Evolutionary conservation across 2,797 vertebrate species (phyloP), one percentile per base, ranked within the genome.

Genomic region (Ispidina lecontei): DNA sequence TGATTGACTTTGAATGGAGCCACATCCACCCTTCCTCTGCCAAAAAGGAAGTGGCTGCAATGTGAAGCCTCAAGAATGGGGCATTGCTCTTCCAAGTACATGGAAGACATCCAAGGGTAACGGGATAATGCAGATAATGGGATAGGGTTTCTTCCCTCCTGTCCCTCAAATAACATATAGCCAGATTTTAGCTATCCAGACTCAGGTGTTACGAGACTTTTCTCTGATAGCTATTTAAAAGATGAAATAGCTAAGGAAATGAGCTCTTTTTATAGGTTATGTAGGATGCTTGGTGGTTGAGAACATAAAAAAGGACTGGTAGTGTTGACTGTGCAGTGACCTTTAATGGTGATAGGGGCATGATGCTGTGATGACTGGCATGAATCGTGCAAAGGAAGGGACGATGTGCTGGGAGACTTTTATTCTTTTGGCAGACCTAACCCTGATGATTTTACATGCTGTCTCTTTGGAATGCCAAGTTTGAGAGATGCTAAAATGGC

Each of bases 81-180:
- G 77, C 94, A 90, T 59, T 96, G 91, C 74, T 96, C 86, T 76
- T 87, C 93, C 91, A 94, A 96, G 96, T 95, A 90, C 94, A 52
- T 96, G 96, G 96, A 96, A 93, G 95, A 37, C 96, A 74, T 96
- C 96, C 96, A 96, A 96, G 74, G 90, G 84, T 91, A 94, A 93
- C 43, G 0, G 86, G 77, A 93, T 95, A 96, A 92, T 94, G 93
- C 91, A 88, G 95, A 84, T 96, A 96, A 96, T 91, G 87, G 87
- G 83, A 90, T 82, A 96, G 95, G 94, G 87, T 95, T 95, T 93
- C 90, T 94, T 72, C 93, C 90, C 95, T 93, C 43, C 80, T 90
- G 54, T 95, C 71, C 93, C 88, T 96, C 88, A 92, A 89, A 74
- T 87, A 87, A 75, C 77, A 49, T 94, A 82, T 62, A 90, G 77